Evolutionary conservation across 2,113 vertebrate species (phyloP).

Genomic region (Pollimyrus isidori): DNA sequence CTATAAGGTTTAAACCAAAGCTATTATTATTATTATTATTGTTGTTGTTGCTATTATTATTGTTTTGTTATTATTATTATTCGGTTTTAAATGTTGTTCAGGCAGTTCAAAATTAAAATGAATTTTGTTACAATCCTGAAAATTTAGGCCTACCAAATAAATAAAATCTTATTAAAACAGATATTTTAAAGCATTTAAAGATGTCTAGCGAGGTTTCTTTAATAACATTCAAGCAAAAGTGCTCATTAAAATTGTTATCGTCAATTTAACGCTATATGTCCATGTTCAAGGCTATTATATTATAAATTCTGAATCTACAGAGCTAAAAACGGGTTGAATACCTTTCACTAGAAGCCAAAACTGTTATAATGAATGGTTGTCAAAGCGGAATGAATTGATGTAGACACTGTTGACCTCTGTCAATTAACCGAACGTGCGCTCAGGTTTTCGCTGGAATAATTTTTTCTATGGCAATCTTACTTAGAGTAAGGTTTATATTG

Average conservation of each 20-base stretch:
- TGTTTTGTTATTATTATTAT: not conserved
- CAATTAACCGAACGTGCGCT: constrained; percentile 15
- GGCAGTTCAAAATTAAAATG: not conserved
- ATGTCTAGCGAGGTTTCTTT: not conserved
- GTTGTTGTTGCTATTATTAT: not conserved
- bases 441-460: constrained; percentile 46
- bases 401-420: not conserved
- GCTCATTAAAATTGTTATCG: not conserved
- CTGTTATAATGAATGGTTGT: not conserved
- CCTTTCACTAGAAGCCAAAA: not conserved
- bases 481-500: constrained; percentile 38
- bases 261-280: not conserved
- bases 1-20: not conserved
- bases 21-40: not conserved
- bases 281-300: not conserved
- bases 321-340: not conserved
- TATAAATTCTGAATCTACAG: not conserved
- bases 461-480: constrained; percentile 19
- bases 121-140: not conserved
- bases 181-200: not conserved
- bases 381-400: not conserved
- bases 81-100: not conserved
- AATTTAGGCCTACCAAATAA: not conserved
- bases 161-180: not conserved
- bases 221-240: not conserved